Conservation (phyloP, 2,113 vertebrate species). For the Oenanthe melanoleuca region DNA sequence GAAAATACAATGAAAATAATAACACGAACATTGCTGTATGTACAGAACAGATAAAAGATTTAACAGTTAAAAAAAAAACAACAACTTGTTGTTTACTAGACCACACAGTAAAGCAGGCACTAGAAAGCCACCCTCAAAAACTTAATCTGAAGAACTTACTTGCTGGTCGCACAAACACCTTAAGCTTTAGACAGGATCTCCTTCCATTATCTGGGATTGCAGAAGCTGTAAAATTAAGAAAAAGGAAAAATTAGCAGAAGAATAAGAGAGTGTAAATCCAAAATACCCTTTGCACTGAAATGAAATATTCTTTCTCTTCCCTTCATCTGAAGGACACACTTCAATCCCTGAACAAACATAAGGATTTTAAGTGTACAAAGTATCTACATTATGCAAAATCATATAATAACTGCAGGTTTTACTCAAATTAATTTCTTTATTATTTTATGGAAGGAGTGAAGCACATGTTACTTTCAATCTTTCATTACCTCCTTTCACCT, state of each 20-base stretch:
- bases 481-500: background rate
- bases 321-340: background rate
- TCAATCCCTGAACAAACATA: background rate
- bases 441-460: background rate
- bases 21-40: constrained; percentile 67
- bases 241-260: background rate
- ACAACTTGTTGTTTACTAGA: constrained; percentile 60
- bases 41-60: constrained; percentile 72
- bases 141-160: constrained; percentile 84
- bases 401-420: background rate
- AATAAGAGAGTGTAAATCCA: background rate
- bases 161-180: constrained; percentile 96
- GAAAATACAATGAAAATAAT: constrained; percentile 71
- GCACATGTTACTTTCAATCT: background rate
- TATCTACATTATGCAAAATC: background rate
- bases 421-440: background rate
- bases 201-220: constrained; percentile 93
- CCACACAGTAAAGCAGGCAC: constrained; percentile 67
- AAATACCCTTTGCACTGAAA: constrained; percentile 6
- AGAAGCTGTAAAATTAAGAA: constrained; percentile 82
- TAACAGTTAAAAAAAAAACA: constrained; percentile 63
- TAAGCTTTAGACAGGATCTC: constrained; percentile 96
- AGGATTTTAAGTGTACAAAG: background rate
- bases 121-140: constrained; percentile 54
- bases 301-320: background rate